Conservation (phyloP, 1,140 invertebrate genomes). For the Plodia interpunctella region DNA sequence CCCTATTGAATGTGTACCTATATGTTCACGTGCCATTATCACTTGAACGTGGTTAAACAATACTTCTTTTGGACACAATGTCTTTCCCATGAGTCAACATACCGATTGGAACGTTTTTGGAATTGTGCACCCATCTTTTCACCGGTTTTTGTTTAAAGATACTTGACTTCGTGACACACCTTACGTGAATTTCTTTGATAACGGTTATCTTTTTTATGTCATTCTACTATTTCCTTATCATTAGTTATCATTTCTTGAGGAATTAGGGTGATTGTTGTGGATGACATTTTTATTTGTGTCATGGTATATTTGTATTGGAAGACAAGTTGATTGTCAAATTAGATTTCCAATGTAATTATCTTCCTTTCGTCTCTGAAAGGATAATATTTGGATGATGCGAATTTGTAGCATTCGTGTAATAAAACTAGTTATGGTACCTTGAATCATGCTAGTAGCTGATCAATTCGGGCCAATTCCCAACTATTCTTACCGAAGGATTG, state of each 20-base stretch:
- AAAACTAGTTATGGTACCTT: neutral
- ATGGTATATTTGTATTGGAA: too few relatives aligned
- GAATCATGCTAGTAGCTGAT: neutral
- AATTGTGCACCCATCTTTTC: neutral
- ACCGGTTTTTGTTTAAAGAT: neutral
- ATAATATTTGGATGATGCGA: neutral
- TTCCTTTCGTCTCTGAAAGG: neutral
- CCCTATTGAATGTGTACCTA: too few relatives aligned
- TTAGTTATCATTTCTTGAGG: neutral
- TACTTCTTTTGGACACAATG: neutral
- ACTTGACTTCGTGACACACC: slow-evolving; percentile 40
- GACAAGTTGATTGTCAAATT: neutral
- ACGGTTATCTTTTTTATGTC: slow-evolving; percentile 21
- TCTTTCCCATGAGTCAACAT: neutral
- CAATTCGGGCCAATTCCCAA: slow-evolving; percentile 19
- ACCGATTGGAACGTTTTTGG: slow-evolving; percentile 1
- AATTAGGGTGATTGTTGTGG: neutral
- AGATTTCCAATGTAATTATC: neutral
- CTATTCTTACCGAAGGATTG: slow-evolving; percentile 42
- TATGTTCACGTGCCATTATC: too few relatives aligned
- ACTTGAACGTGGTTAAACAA: neutral
- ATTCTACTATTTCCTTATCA: neutral
- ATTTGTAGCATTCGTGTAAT: too few relatives aligned
- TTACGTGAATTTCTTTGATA: slow-evolving; percentile 34
- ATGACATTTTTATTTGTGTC: too few relatives aligned